A percentile compares a stretch with the other conserved stretches of the same genome.
Evolutionary conservation across 2,113 vertebrate genomes (phyloP).

Genomic region (Rousettus leschenaultii): DNA sequence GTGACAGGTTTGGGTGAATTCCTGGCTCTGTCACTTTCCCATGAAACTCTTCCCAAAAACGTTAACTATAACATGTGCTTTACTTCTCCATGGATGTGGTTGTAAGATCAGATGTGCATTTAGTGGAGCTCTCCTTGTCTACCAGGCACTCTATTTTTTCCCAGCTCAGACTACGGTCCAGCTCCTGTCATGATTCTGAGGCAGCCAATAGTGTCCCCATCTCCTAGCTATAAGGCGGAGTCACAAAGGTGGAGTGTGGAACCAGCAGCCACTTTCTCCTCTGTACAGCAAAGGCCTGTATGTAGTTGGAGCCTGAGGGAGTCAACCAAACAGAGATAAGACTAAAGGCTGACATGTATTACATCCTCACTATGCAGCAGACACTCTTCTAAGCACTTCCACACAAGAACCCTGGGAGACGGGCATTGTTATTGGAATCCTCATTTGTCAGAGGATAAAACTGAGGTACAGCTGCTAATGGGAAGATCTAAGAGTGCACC

Average conservation of each 20-base stretch:
- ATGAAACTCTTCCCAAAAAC: background rate
- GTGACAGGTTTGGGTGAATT: background rate
- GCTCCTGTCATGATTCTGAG: background rate
- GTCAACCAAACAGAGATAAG: background rate
- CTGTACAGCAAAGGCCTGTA: background rate
- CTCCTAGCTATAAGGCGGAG: background rate
- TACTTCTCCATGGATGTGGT: background rate
- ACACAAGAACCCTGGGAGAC: background rate
- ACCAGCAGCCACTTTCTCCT: background rate
- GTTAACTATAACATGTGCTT: background rate
- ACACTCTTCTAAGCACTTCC: background rate
- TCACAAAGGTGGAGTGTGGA: background rate
- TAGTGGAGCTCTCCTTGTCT: background rate
- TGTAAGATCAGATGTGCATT: background rate
- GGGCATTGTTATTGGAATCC: background rate
- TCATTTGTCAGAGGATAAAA: background rate
- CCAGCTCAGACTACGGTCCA: background rate
- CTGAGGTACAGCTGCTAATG: background rate
- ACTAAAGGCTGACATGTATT: background rate
- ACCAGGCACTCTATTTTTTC: background rate
- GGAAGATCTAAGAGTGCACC: background rate
- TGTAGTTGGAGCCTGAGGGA: background rate
- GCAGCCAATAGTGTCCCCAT: background rate
- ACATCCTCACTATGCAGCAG: background rate
- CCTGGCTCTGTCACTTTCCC: background rate